These are phyloP conservation scores for Athalia cordata DNA, from an alignment of 2,888 invertebrate genomes.

Conservation along the genomic window DNA sequence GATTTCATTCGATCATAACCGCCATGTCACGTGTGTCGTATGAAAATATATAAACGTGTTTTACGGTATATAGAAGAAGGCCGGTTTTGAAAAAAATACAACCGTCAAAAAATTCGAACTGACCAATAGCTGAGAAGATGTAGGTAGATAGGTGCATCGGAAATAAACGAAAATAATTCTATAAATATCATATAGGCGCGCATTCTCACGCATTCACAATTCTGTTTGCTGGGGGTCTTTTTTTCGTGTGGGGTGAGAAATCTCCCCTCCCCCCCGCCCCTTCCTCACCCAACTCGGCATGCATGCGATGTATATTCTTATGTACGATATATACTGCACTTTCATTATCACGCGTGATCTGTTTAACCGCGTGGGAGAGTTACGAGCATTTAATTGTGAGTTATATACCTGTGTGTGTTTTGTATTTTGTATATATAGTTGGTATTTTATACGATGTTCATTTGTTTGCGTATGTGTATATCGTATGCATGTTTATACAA, in stretches of 20 bases:
- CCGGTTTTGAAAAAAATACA: no score
- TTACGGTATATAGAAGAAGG: no score
- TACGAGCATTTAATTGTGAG: conserved; percentile 60
- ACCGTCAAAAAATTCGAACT: no score
- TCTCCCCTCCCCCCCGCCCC: no score
- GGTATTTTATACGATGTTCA: neutral
- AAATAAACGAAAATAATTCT: no score
- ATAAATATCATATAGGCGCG: neutral
- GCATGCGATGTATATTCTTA: no score
- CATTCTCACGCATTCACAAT: conserved; percentile 38
- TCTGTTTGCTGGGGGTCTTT: conserved; percentile 53
- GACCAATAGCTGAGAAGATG: no score
- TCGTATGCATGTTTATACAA: no score
- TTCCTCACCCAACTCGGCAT: neutral
- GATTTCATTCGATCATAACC: neutral
- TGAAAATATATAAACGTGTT: neutral
- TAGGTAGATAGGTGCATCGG: no score
- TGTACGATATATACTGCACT: no score
- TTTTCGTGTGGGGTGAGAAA: neutral
- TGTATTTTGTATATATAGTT: conserved; percentile 38
- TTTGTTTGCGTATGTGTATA: no score
- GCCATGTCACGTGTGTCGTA: neutral
- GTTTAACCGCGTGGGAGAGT: conserved; percentile 59
- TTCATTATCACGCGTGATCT: conserved; percentile 58
- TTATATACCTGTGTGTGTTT: conserved; percentile 13